Evolutionary conservation across 2,888 invertebrate species (phyloP), one percentile per base, ranked within the genome.

Genomic region (Tetramorium bicarinatum): DNA sequence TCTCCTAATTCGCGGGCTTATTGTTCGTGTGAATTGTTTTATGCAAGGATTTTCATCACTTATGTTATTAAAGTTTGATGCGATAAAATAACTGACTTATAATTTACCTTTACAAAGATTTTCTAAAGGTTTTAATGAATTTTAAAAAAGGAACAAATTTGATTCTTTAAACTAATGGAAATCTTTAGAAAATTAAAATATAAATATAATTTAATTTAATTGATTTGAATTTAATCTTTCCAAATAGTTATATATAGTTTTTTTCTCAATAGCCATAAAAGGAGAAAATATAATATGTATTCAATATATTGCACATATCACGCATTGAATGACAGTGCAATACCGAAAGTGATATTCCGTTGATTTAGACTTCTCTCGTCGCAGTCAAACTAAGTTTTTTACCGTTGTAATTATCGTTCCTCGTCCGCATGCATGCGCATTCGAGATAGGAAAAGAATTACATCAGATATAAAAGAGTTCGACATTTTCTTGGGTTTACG

Each of bases 401-500:
- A 77, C 83, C 75, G 71, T 84, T 59, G 83, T 80, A 83, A 87
- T 87, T 86, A 88, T 87, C 84, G 80, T 88, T 72, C 71, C 44
- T 52, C 61, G n/a, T 44, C 21, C 41, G 66, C 82, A 29, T 54
- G 69, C 61, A 41, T 62, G 69, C 49, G 61, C 25, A 82, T 61
- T 61, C 13, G 29, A 52, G 66, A 77, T 41, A 34, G 54, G 54
- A 77, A 76, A 87, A 80, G 87, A 84, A 86, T 81, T 62, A 83
- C 72, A 59, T 34, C 66, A 59, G 74, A 44, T 76, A 83, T 79
- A 87, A 85, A 84, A 67, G 79, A 83, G 82, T 79, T 83, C 59
- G 86, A 64, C 83, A 83, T 87, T 90, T 79, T 82, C 64, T 77
- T 64, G 74, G 75, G 67, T 90, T 90, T 90, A 90, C 84, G 90